phyloP scores from a whole-genome alignment of 2,797 vertebrate species.

The Cacajao melanocephalus region DNA sequence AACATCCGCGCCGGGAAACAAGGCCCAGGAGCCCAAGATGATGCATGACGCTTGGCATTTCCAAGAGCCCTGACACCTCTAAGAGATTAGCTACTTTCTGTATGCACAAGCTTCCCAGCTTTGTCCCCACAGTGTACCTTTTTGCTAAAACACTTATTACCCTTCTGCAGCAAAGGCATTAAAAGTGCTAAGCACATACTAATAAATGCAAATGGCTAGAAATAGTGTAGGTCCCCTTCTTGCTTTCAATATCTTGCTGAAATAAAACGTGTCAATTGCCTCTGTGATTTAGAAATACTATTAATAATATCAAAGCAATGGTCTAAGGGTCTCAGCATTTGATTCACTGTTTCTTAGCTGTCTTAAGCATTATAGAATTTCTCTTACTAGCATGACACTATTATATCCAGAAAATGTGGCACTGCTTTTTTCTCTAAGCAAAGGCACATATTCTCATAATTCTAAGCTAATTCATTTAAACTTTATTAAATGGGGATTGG shows the following conservation, averaged over 20 bases:
- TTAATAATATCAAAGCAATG: conserved; percentile 31
- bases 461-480: conserved; percentile 53
- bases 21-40: conserved; percentile 57
- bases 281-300: conserved; percentile 61
- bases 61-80: conserved; percentile 61
- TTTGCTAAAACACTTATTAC: conserved; percentile 38
- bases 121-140: conserved; percentile 38
- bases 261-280: conserved; percentile 60
- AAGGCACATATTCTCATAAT: conserved; percentile 59
- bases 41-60: conserved; percentile 60
- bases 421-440: conserved; percentile 51
- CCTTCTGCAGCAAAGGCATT: conserved; percentile 47
- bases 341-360: conserved; percentile 40
- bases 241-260: conserved; percentile 58
- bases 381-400: conserved; percentile 14
- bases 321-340: conserved; percentile 33
- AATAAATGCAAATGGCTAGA: conserved; percentile 69
- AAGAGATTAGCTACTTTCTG: background rate
- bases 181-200: conserved; percentile 44
- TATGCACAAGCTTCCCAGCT: conserved; percentile 23
- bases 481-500: conserved; percentile 46
- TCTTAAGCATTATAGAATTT: background rate
- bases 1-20: conserved; percentile 22
- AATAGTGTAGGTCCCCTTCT: conserved; percentile 50
- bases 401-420: conserved; percentile 48